Percentiles rank a stretch among this genome's conserved stretches.
Conservation (phyloP, 2,888 invertebrate genomes). For the Mesochorus sp. region DNA sequence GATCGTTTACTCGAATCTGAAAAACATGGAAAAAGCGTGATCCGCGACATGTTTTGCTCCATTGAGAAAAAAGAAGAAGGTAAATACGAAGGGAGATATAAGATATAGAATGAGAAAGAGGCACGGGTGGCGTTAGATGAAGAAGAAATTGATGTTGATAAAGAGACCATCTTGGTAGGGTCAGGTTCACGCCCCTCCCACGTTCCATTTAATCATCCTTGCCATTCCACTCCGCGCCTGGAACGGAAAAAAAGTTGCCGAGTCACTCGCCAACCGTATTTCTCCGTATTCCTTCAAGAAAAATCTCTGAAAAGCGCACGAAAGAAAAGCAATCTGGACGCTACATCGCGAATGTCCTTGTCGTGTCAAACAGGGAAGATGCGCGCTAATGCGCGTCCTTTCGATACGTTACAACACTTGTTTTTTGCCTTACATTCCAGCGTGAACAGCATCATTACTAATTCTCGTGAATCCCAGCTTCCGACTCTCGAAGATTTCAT, state of each 20-base stretch:
- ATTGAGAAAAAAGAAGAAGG: conserved; percentile 10
- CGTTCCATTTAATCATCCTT: conserved; percentile 44
- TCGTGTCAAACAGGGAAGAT: background rate
- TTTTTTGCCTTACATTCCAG: background rate
- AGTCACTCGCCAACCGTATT: conserved; percentile 52
- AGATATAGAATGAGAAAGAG: conserved; percentile 11
- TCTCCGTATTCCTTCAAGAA: conserved; percentile 12
- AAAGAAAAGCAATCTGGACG: conserved; percentile 37
- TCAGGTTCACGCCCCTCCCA: conserved; percentile 28
- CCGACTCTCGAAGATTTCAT: background rate
- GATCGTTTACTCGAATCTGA: conserved; percentile 31
- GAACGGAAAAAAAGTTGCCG: conserved; percentile 51
- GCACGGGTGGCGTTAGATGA: background rate
- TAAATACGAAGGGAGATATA: conserved; percentile 7
- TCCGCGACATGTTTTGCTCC: conserved; percentile 1
- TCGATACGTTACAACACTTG: conserved; percentile 1
- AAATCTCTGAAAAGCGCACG: conserved; percentile 2
- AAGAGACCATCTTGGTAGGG: conserved; percentile 3
- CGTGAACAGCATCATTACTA: background rate
- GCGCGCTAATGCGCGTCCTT: background rate
- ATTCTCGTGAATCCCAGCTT: background rate
- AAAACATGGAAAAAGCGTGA: conserved; percentile 17
- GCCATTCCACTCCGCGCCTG: conserved; percentile 6
- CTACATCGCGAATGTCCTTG: conserved; percentile 19
- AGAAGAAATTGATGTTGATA: conserved; percentile 10